These are phyloP conservation scores for Campopleginae sp. DNA, from an alignment of 2,888 invertebrate genomes.

Conservation along the genomic window DNA sequence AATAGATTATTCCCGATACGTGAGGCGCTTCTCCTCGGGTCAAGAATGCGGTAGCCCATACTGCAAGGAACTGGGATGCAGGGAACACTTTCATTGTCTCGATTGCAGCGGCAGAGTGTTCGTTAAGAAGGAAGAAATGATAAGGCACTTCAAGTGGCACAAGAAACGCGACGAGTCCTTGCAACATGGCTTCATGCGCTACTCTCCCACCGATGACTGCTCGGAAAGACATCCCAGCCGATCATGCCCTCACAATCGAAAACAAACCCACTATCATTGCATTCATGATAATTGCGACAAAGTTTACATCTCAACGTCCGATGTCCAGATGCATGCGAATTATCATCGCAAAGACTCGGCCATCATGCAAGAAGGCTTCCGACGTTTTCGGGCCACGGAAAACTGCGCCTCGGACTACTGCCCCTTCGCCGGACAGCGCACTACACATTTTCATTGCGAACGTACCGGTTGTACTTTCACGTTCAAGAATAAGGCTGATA, in stretches of 20 bases:
- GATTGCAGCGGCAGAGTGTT: slow-evolving; percentile 95
- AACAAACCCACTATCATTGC: slow-evolving; percentile 99
- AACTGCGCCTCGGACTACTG: slow-evolving; percentile 97
- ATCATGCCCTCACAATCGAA: slow-evolving; percentile 94
- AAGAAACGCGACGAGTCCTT: slow-evolving; percentile 98
- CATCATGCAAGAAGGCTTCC: slow-evolving; percentile 98
- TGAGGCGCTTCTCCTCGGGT: slow-evolving; percentile 92
- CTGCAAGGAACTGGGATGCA: slow-evolving; percentile 94
- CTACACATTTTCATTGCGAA: slow-evolving; percentile 98
- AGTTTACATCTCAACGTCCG: slow-evolving; percentile 99
- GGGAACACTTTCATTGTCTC: slow-evolving; percentile 97
- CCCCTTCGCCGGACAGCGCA: slow-evolving; percentile 96
- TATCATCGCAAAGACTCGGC: slow-evolving; percentile 99
- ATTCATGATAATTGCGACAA: slow-evolving; percentile 97
- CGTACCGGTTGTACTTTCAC: slow-evolving; percentile 96
- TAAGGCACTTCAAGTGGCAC: slow-evolving; percentile 99
- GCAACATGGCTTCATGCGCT: slow-evolving; percentile 97
- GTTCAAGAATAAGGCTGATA: slow-evolving; percentile 99
- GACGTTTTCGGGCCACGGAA: slow-evolving; percentile 97
- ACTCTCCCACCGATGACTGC: slow-evolving; percentile 98
- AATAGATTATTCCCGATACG: slow-evolving; percentile 95
- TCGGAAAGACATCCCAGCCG: slow-evolving; percentile 91
- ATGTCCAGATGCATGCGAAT: slow-evolving; percentile 99
- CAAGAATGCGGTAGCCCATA: slow-evolving; percentile 93
- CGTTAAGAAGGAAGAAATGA: slow-evolving; percentile 99